Evolutionary conservation across 2,888 invertebrate species (phyloP), one percentile per base, ranked within the genome.

Genomic region (Drosophila nigritarsus): DNA sequence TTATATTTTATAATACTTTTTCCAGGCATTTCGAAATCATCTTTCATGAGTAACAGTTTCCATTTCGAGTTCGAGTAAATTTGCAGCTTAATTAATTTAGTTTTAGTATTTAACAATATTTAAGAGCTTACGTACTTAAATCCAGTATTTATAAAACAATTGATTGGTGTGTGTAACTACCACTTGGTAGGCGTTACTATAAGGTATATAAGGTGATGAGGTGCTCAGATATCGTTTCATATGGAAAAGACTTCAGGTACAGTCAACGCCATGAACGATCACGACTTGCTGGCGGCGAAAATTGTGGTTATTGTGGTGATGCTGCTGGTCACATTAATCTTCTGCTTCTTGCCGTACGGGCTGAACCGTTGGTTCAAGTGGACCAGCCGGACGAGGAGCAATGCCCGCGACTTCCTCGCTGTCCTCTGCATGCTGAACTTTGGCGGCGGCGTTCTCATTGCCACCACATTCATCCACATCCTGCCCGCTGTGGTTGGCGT

Each of bases 361-460:
- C 92, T 97, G 64, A 95, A 96, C 40, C 95, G 93, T 82, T 95
- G 94, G 92, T 95, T 96, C 84, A 94, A 95, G 49, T 95, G 96
- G 95, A 94, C 94, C 4, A 58, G 59, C 3, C 83, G 90, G 1
- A 82, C 72, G 20, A 80, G 90, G 62, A 77, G 84, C 34, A 89
- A 91, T 75, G 85, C 92, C 1, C 84, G 91, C 13, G 91, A 92
- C 0, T 91, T 91, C 13, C 91, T 82, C 42, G 86, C 95, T 15
- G 95, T 96, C 13, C 94, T 95, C 85, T 93, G 95, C n/a, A 92
- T 97, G 38, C 93, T 97, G 18, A 96, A 96, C 8, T 96, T 97
- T 79, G 97, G 97, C 15, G 97, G 97, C 18, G 97, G 97, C n/a
- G 97, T 97, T 0, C 93, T 97, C 18, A 94, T 97, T 55, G 95